These are phyloP conservation scores for Lontra canadensis DNA, from an alignment of 2,113 vertebrate genomes.

Conservation along the genomic window DNA sequence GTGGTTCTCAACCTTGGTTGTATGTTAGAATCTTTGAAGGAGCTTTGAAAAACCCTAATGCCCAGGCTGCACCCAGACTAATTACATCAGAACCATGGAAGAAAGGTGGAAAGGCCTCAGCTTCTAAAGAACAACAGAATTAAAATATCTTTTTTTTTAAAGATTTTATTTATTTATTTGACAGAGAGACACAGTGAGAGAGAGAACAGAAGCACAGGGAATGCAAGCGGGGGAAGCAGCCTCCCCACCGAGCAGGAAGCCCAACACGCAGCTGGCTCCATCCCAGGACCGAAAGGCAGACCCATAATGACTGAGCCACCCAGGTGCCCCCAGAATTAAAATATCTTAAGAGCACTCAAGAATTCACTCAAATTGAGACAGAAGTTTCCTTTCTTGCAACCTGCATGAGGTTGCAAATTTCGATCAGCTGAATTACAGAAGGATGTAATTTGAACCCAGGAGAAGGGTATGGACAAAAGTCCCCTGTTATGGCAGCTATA, in stretches of 20 bases:
- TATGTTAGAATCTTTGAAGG: not conserved
- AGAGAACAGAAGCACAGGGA: too few relatives aligned
- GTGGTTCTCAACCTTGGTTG: not conserved
- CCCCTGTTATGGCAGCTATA: not conserved
- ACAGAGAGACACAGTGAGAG: too few relatives aligned
- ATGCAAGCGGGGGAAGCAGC: too few relatives aligned
- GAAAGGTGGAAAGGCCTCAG: not conserved
- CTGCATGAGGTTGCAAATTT: conserved; percentile 16
- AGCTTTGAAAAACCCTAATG: not conserved
- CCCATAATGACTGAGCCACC: too few relatives aligned
- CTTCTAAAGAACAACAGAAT: too few relatives aligned
- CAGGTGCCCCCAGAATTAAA: not conserved
- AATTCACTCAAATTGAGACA: not conserved
- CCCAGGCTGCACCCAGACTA: not conserved
- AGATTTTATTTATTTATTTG: too few relatives aligned
- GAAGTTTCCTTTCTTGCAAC: conserved; percentile 21
- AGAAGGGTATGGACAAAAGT: not conserved
- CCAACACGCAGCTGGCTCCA: too few relatives aligned
- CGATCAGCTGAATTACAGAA: conserved; percentile 32
- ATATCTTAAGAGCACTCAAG: not conserved
- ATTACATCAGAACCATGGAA: not conserved
- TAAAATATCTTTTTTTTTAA: too few relatives aligned
- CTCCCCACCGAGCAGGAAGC: too few relatives aligned
- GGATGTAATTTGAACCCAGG: conserved; percentile 22
- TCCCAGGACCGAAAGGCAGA: too few relatives aligned